phyloP scores from a whole-genome alignment of 1,140 invertebrate genomes.

The Ceratina australensis region DNA sequence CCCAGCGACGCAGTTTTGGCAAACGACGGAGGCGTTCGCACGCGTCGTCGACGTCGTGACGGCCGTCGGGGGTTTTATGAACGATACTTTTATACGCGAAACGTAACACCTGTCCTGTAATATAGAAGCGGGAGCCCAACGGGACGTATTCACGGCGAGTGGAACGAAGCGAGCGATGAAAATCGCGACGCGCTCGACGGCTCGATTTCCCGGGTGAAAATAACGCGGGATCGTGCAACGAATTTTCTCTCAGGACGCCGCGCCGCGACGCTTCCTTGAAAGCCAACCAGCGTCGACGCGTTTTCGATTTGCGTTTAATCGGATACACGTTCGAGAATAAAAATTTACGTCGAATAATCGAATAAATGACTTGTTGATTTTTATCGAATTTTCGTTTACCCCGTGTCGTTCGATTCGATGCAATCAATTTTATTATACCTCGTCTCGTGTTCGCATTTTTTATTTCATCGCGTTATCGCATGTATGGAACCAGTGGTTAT shows the following conservation, averaged over 20 bases:
- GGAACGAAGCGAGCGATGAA: not conserved
- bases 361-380: too few species aligned
- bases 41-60: constrained; percentile 21
- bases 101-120: constrained; percentile 65
- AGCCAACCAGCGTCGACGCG: not conserved
- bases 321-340: not conserved
- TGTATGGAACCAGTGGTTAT: too few species aligned
- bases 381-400: too few species aligned
- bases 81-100: constrained; percentile 57
- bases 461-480: too few species aligned
- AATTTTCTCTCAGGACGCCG: not conserved
- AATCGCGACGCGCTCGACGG: constrained; percentile 7
- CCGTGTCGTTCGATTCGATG: too few species aligned
- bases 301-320: not conserved
- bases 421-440: too few species aligned
- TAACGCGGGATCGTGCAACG: not conserved
- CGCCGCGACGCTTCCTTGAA: not conserved
- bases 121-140: constrained; percentile 54
- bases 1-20: constrained; percentile 19
- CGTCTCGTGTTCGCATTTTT: too few species aligned
- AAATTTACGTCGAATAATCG: too few species aligned
- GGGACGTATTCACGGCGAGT: constrained; percentile 10
- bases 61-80: constrained; percentile 56
- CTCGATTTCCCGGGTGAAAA: not conserved
- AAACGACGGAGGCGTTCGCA: constrained; percentile 37